These are phyloP conservation scores for Catocala nupta DNA, from an alignment of 2,888 invertebrate species.

Conservation along the genomic window DNA sequence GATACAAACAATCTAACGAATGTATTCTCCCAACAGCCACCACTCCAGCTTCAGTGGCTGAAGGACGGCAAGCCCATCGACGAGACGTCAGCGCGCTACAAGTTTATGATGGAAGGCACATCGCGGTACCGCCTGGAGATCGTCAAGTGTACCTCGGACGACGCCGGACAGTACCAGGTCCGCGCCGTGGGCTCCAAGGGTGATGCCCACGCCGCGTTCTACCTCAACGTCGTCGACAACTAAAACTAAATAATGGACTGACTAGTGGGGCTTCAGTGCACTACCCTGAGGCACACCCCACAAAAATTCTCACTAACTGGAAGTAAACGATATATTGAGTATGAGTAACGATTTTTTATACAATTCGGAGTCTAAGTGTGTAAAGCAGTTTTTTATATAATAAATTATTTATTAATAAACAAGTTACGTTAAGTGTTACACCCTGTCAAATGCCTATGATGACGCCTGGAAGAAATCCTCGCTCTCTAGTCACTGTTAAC, in stretches of 20 bases:
- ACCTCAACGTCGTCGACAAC: conserved; percentile 91
- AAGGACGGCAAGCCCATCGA: conserved; percentile 97
- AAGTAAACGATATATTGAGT: conserved; percentile 65
- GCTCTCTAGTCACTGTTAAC: conserved; percentile 84
- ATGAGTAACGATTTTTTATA: conserved; percentile 80
- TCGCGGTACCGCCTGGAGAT: conserved; percentile 93
- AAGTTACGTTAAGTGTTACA: conserved; percentile 81
- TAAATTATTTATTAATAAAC: conserved; percentile 79
- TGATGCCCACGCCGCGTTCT: conserved; percentile 94
- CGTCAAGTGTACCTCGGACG: conserved; percentile 90
- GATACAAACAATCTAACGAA: not conserved
- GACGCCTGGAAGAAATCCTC: conserved; percentile 67
- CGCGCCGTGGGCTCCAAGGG: conserved; percentile 95
- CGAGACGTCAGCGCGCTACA: conserved; percentile 91
- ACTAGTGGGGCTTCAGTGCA: conserved; percentile 63
- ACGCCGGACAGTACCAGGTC: conserved; percentile 96
- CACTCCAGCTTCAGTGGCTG: conserved; percentile 92
- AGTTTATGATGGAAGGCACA: conserved; percentile 94
- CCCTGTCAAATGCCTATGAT: conserved; percentile 81
- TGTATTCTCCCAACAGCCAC: conserved; percentile 72
- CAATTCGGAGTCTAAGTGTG: conserved; percentile 82
- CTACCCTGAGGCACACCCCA: conserved; percentile 67
- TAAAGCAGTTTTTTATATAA: conserved; percentile 76
- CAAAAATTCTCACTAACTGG: conserved; percentile 54
- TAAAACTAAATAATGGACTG: conserved; percentile 65